Evolutionary conservation across 2,888 invertebrate genomes (phyloP).

Genomic region (Serrognathus titanus): DNA sequence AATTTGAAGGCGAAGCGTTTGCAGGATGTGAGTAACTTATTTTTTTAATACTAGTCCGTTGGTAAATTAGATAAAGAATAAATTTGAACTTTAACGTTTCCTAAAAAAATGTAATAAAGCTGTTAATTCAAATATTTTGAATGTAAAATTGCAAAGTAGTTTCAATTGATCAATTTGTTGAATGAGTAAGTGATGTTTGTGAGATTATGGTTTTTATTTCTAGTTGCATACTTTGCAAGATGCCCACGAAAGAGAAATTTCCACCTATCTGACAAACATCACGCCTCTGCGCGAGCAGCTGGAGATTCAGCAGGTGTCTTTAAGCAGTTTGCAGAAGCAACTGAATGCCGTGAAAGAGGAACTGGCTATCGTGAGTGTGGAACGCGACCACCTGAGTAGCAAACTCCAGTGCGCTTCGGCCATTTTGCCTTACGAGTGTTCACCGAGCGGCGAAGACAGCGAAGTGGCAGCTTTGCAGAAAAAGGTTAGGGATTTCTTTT

Average conservation of each 20-base stretch:
- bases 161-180: neutral
- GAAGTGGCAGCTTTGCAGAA: constrained; percentile 35
- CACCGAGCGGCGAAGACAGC: constrained; percentile 16
- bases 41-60: too few relatives aligned
- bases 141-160: too few relatives aligned
- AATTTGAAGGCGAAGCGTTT: constrained; percentile 72
- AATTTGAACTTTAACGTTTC: too few relatives aligned
- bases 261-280: constrained; percentile 61
- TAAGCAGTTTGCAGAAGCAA: constrained; percentile 48
- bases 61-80: too few relatives aligned
- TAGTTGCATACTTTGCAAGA: constrained; percentile 73
- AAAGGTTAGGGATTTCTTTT: constrained; percentile 32
- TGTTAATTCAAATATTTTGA: too few relatives aligned
- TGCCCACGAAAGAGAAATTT: constrained; percentile 69
- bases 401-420: constrained; percentile 32
- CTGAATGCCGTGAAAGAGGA: constrained; percentile 49
- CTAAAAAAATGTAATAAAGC: too few relatives aligned
- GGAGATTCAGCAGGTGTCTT: constrained; percentile 57
- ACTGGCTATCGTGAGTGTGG: constrained; percentile 52
- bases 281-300: constrained; percentile 59
- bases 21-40: constrained; percentile 64
- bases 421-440: constrained; percentile 13
- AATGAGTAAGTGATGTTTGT: constrained; percentile 3
- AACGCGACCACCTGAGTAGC: constrained; percentile 55
- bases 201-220: constrained; percentile 31